Evolutionary conservation across 2,888 invertebrate species (phyloP), one percentile per base, ranked within the genome.

Genomic region (Trichacis sp.): DNA sequence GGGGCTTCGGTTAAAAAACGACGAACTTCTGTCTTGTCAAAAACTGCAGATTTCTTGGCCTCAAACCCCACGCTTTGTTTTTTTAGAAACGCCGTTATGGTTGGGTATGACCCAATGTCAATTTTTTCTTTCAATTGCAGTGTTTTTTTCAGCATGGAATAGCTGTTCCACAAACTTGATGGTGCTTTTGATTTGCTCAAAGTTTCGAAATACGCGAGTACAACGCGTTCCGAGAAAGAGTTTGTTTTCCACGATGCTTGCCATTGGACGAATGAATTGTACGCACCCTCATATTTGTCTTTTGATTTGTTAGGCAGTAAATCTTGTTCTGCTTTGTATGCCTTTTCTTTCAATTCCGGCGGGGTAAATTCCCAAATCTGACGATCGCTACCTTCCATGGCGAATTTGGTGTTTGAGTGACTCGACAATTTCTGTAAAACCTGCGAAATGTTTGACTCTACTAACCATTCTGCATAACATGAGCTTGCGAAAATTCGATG

Each of bases 121-220:
- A 64, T 43, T 11, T 57, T 45, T 30, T 64, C 51, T 19, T 60
- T 38, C 2, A 17, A 9, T 2, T 50, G 52, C 8, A 68, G 36
- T 38, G 51, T 64, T 1, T 51, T 54, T 46, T 57, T 60, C 8
- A 68, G 33, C 64, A 64, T 64, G 1, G 47, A 55, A 15, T 55
- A 55, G 2, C 14, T 47, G n/a, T 45, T 12, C 56, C 40, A 48
- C 24, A 56, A 56, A 3, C 36, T 56, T 8, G 12, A 15, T 4
- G 18, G 24, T 30, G 38, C 47, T 2, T 48, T 19, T 15, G 29
- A 14, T 15, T 24, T 30, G 1, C 30, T 42, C n/a, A 56, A 42
- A 1, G 36, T 8, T 8, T 56, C 15, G 20, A 56, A 56, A 29
- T 56, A 56, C 9, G 48, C 42, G 8, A 56, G 19, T 14, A 56